A percentile compares a stretch with the other conserved stretches of the same genome.
Evolutionary conservation across 2,888 invertebrate genomes (phyloP).

Genomic region (Griposia aprilina): DNA sequence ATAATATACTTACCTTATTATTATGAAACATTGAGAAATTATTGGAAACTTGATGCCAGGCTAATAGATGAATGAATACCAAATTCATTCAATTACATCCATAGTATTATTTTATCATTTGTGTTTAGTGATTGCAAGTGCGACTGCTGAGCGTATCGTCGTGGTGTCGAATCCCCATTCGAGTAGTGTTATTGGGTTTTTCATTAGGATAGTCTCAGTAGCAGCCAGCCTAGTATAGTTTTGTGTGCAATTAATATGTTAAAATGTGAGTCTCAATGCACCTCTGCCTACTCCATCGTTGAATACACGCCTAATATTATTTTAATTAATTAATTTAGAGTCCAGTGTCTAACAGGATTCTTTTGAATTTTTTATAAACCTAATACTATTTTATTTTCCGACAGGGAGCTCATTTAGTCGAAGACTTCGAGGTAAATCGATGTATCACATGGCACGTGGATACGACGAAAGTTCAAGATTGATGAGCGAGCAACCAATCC

Average conservation of each 20-base stretch:
- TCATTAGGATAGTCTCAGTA: background rate
- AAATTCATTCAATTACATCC: background rate
- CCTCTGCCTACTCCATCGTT: background rate
- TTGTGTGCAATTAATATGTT: too few species aligned
- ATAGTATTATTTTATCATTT: background rate
- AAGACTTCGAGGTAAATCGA: slow-evolving; percentile 94
- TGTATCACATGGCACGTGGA: slow-evolving; percentile 94
- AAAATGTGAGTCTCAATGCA: background rate
- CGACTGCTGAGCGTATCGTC: background rate
- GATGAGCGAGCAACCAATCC: slow-evolving; percentile 77
- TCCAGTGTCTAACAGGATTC: background rate
- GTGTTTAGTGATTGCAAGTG: background rate
- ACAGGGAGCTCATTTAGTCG: slow-evolving; percentile 94
- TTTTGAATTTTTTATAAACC: background rate
- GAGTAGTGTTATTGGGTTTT: background rate
- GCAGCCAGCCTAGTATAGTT: background rate
- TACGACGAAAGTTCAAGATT: slow-evolving; percentile 91
- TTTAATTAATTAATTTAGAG: background rate
- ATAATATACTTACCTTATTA: background rate
- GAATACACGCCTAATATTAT: background rate
- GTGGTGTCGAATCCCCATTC: background rate
- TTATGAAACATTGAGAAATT: background rate
- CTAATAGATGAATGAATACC: background rate
- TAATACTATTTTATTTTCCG: slow-evolving; percentile 10
- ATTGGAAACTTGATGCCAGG: background rate